Conservation (phyloP, 2,797 vertebrate genomes). For the Florisuga fusca region DNA sequence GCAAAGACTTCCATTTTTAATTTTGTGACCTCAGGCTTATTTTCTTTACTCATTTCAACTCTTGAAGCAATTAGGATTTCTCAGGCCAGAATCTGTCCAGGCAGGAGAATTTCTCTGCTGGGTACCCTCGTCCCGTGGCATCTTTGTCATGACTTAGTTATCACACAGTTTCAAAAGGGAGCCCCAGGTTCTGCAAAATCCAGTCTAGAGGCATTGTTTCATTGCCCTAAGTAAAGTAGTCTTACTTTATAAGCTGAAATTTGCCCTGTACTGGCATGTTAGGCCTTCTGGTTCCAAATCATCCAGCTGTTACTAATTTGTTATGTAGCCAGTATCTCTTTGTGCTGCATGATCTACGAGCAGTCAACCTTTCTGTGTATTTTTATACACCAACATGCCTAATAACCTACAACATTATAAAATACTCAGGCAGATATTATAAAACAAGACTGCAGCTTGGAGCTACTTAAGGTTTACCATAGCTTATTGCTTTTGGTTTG, state of each 20-base stretch:
- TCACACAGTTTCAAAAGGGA: neutral
- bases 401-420: conserved; percentile 13
- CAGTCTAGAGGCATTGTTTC: conserved; percentile 46
- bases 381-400: conserved; percentile 5
- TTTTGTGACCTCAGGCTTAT: conserved; percentile 5
- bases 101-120: conserved; percentile 49
- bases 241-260: conserved; percentile 53
- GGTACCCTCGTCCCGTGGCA: conserved; percentile 39
- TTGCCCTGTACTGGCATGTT: conserved; percentile 43
- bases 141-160: conserved; percentile 55
- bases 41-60: conserved; percentile 10
- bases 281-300: conserved; percentile 55
- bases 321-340: conserved; percentile 48
- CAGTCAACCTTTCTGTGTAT: neutral
- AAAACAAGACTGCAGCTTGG: neutral
- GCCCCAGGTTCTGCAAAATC: conserved; percentile 43
- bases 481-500: neutral
- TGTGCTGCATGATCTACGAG: neutral
- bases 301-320: conserved; percentile 60
- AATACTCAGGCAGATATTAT: neutral
- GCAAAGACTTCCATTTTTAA: neutral
- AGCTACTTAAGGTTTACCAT: neutral
- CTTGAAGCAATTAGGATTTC: conserved; percentile 10
- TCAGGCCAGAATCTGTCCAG: conserved; percentile 17
- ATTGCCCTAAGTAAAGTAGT: conserved; percentile 45